Percentiles rank a stretch among this genome's conserved stretches.
Conservation (phyloP, 1,140 invertebrate species). For the Orchesella cincta region DNA sequence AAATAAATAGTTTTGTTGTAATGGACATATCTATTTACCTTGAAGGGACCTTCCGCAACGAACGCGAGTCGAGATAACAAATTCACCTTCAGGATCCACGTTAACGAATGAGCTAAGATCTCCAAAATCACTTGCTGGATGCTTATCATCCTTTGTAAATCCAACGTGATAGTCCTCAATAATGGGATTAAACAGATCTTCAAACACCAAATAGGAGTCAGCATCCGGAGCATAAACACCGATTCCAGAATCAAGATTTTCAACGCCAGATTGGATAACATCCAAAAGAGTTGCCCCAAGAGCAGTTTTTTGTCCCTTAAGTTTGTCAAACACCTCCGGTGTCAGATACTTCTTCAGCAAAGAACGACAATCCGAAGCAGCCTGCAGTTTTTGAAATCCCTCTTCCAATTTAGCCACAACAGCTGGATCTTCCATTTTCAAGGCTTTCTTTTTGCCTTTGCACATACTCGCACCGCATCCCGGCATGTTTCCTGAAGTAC, state of each 20-base stretch:
- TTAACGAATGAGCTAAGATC: constrained; percentile 85
- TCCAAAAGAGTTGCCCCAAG: constrained; percentile 58
- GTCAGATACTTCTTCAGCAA: constrained; percentile 62
- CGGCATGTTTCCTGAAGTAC: too few relatives aligned
- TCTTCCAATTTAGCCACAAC: constrained; percentile 50
- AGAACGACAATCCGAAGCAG: constrained; percentile 59
- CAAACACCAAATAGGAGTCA: constrained; percentile 76
- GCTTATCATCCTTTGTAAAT: constrained; percentile 89
- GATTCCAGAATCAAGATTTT: constrained; percentile 85
- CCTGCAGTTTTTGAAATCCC: constrained; percentile 59
- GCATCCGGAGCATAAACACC: constrained; percentile 95
- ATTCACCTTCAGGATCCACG: constrained; percentile 79
- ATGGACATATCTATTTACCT: neutral
- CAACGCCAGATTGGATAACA: constrained; percentile 68
- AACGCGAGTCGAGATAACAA: constrained; percentile 90
- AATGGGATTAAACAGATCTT: constrained; percentile 69
- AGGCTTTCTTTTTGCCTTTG: neutral
- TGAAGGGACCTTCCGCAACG: constrained; percentile 75
- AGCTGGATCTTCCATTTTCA: constrained; percentile 13
- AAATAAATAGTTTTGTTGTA: neutral
- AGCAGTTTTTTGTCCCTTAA: constrained; percentile 57
- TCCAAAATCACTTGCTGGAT: constrained; percentile 90
- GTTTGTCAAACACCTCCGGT: constrained; percentile 58
- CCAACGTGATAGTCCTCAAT: constrained; percentile 94
- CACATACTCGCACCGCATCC: too few relatives aligned